Base-by-base conservation (phyloP, 2,888 invertebrate genomes). In the Andrena bicolor region DNA sequence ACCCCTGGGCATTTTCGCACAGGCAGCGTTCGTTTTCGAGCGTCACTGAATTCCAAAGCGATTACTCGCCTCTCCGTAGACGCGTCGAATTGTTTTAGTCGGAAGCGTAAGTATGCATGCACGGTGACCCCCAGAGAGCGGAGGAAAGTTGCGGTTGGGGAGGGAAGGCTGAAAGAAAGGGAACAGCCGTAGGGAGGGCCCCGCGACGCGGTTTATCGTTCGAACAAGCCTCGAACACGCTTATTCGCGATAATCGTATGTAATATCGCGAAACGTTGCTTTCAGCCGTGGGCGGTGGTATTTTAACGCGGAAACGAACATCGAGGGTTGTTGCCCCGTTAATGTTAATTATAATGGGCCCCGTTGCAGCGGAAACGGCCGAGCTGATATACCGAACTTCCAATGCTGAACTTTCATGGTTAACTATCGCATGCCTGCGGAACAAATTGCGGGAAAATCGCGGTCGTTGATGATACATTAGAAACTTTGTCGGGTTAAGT, bases 41-140 rank as follows among this genome's bases (percentile, higher is more conserved):
- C 70, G 48, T 58, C 70, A 26, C 35, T 16, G 75, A 41, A 80
- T 80, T 80, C 65, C 78, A 69, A 74, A 64, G 64, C 64, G 73
- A 74, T 79, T 74, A 74, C 73, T 64, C 68, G 56, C 23, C 35
- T 23, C 51, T 13, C n/a, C 30, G 41, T 41, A 20, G 60, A 72
- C 60, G 35, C 71, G 51, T 58, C 56, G 70, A 76, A 76, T 76
- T 76, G 70, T 70, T 76, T 63, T 30, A 69, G 49, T 51, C 58
- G 58, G 63, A 69, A 61, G 74, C 60, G 61, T 51, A n/a, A n/a
- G n/a, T n/a, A 41, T 48, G 53, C 26, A 30, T 51, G 49, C 70
- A 8, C 56, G 64, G 56, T 56, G 56, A 56, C 56, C 56, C 56
- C 56, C 10, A 5, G 41, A 41, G 56, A 23, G 56, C 10, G 5